Conservation (phyloP, 2,888 invertebrate genomes). For the Oconnorella tubifera region DNA sequence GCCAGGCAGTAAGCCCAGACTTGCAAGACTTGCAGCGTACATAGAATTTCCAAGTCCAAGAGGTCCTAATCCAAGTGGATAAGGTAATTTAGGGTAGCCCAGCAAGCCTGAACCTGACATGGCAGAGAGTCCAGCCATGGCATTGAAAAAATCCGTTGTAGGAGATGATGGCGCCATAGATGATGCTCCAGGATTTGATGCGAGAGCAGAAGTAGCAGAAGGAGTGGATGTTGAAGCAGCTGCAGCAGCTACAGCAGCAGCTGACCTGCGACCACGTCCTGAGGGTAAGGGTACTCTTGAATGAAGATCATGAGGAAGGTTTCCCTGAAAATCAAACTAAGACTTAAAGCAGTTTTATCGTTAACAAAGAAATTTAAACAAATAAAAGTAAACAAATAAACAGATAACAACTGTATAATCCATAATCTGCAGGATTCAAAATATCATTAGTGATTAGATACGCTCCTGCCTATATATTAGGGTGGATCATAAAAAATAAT, state of each 20-base stretch:
- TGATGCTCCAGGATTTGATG: background rate
- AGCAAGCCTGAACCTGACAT: slow-evolving; percentile 59
- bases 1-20: slow-evolving; percentile 21
- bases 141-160: slow-evolving; percentile 16
- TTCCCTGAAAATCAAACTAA: slow-evolving; percentile 42
- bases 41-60: slow-evolving; percentile 57
- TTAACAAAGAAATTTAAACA: background rate
- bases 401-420: background rate
- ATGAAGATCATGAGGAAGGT: slow-evolving; percentile 46
- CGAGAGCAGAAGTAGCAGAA: background rate
- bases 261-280: slow-evolving; percentile 38
- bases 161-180: slow-evolving; percentile 1
- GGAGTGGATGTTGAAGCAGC: background rate
- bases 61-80: slow-evolving; percentile 27
- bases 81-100: slow-evolving; percentile 14
- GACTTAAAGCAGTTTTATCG: background rate
- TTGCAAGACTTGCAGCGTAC: slow-evolving; percentile 37
- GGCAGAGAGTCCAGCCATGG: slow-evolving; percentile 40
- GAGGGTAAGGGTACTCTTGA: slow-evolving; percentile 47
- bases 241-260: slow-evolving; percentile 3
- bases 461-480: no score
- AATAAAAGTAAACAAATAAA: no score
- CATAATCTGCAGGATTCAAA: background rate
- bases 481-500: no score
- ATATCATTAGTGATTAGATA: background rate